Base-by-base conservation (phyloP, 2,113 vertebrate species). In the Meleagris gallopavo region DNA sequence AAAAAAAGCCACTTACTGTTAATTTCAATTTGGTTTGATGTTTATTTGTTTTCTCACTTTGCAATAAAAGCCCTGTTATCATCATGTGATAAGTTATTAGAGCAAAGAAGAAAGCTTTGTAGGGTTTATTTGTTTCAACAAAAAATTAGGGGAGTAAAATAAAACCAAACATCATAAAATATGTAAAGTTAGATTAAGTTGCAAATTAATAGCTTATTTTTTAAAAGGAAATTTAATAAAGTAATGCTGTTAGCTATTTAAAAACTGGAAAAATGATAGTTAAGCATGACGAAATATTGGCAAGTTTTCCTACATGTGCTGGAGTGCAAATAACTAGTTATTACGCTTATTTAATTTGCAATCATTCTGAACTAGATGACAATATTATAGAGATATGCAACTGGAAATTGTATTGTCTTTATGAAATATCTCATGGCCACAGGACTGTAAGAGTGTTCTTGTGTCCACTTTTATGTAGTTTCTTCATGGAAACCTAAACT, bases 121-220 rank as follows among this genome's bases (percentile, higher is more conserved):
- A 54, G 24, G 25, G 30, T 87, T 92, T 91, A 80, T 94, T 94
- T 92, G 58, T 70, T 89, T 62, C 81, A 89, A 83, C 36, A 89
- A 91, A 92, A 92, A 91, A 18, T 24, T 67, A 55, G 15, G 17
- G 17, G 29, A 94, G 83, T 90, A 73, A 94, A 85, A 92, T 82
- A 92, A 89, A 93, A 92, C 71, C 74, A 96, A 95, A 90, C 62
- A 82, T 82, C 81, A 93, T 93, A 62, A 94, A 94, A 76, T 94
- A 95, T 89, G 74, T 77, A 91, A 92, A 89, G 77, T 70, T 34
- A 77, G 54, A 67, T 66, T 64, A 89, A 0, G 30, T 34, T 71
- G 58, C 62, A 96, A 96, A 94, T 92, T 85, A 95, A 87, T 76
- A 93, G 48, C 54, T 89, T 95, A 76, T 85, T 92, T 94, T 91